These are phyloP conservation scores for Muschampia plurimacula DNA, from an alignment of 2,888 invertebrate genomes.

Conservation along the genomic window DNA sequence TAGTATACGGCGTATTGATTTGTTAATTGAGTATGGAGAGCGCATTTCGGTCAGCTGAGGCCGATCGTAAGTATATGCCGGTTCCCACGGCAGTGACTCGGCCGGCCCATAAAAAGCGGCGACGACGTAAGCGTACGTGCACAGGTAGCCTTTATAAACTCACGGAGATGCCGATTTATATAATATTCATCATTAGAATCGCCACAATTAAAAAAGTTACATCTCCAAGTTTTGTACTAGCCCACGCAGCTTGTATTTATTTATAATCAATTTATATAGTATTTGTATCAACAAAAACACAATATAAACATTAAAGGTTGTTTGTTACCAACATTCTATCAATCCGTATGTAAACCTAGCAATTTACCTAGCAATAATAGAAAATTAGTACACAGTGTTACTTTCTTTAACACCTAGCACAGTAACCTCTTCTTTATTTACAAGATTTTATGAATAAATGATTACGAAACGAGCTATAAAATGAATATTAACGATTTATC, in stretches of 20 bases:
- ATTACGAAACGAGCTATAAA: no score
- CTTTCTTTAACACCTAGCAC: no score
- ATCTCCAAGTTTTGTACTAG: background rate
- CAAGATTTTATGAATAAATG: no score
- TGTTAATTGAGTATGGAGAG: slow-evolving; percentile 83
- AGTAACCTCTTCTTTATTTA: no score
- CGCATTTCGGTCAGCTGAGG: slow-evolving; percentile 85
- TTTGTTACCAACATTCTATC: no score
- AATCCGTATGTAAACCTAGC: no score
- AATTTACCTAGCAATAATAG: no score
- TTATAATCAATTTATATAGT: background rate
- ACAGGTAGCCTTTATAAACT: slow-evolving; percentile 78
- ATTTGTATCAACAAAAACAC: background rate
- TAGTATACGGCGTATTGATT: slow-evolving; percentile 78
- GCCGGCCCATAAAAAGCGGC: slow-evolving; percentile 79
- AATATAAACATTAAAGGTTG: no score
- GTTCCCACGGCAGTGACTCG: slow-evolving; percentile 84
- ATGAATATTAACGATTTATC: no score
- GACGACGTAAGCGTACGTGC: slow-evolving; percentile 79
- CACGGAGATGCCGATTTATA: slow-evolving; percentile 52
- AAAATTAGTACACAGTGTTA: no score
- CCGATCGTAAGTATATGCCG: slow-evolving; percentile 79
- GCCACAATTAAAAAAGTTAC: background rate
- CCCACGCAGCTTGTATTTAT: background rate
- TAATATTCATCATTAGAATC: slow-evolving; percentile 57